Percentiles rank a stretch among this genome's conserved stretches.
These are phyloP conservation scores for Pentalonia nigronervosa DNA, from an alignment of 1,140 invertebrate species.

Conservation along the genomic window DNA sequence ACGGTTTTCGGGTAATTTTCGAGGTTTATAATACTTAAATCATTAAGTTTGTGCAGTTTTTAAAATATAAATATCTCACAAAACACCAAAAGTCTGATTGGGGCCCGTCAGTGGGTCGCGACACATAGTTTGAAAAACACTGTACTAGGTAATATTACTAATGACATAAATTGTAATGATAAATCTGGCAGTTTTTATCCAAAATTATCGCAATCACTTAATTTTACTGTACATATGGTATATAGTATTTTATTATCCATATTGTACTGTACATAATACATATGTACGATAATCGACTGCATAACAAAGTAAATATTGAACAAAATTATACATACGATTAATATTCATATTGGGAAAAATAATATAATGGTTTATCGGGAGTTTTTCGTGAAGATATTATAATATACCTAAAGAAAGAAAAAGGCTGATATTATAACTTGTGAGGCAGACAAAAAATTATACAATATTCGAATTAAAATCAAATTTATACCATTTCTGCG, in stretches of 20 bases:
- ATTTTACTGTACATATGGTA: background rate
- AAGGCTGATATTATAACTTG: background rate
- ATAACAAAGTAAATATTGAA: background rate
- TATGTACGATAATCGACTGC: background rate
- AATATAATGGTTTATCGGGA: background rate
- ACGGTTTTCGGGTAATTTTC: too few relatives aligned
- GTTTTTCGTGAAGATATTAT: background rate
- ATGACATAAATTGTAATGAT: background rate
- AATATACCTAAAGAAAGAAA: background rate
- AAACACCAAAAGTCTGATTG: too few relatives aligned
- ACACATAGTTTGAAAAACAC: too few relatives aligned
- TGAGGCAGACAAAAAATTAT: background rate
- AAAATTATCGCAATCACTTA: too few relatives aligned
- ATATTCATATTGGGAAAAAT: too few relatives aligned
- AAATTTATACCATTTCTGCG: background rate
- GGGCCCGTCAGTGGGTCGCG: too few relatives aligned
- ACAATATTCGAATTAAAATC: background rate
- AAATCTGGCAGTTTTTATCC: background rate
- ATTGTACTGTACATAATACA: too few relatives aligned
- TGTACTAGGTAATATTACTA: background rate
- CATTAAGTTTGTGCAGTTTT: too few relatives aligned
- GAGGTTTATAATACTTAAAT: too few relatives aligned
- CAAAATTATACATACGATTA: too few relatives aligned
- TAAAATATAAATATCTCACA: too few relatives aligned
- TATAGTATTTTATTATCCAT: too few relatives aligned